Evolutionary conservation across 2,113 vertebrate species (phyloP), one percentile per base, ranked within the genome.

Genomic region (Myodes glareolus): DNA sequence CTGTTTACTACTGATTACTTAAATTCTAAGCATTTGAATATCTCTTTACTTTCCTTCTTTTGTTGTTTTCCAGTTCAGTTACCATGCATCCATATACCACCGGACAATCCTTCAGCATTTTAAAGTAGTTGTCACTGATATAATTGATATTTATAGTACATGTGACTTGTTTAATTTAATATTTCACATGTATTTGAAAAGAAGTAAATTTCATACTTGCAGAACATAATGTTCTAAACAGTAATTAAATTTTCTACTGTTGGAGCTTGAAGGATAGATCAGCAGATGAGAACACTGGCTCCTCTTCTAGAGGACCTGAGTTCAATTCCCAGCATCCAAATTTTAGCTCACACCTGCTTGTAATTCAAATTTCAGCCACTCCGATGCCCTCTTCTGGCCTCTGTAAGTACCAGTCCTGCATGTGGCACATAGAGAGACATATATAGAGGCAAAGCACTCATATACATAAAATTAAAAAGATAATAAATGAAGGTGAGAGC

Each of bases 61-160:
- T 61, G 31, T 65, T 95, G 58, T 82, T 88, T 92, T 78, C 6
- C 23, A 55, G 39, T n/a, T 95, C 80, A 39, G 70, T 76, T 95
- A 39, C 0, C 23, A 25, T 63, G 80, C 42, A 80, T 25, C 33
- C 17, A 65, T 65, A 81, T 27, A 25, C 3, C 1, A 76, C 45
- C 90, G 42, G 2, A 5, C 47, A 89, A 78, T 93, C 25, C 13
- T 85, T 80, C 80, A 8, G 47, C 47, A 61, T 91, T 95, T 94
- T 31, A 19, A 67, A 47, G 55, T 52, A 70, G 77, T 77, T 76
- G 16, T 13, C 45, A 23, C 50, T 50, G 13, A 82, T 84, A 52
- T 29, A 16, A 14, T 47, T 55, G 27, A 63, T 50, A 73, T 87
- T 58, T 88, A 55, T 9, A 65, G 1, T 82, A 45, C 0, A 65